Percentiles rank a stretch among this genome's conserved stretches.
These are phyloP conservation scores for Drosophila incognita DNA, from an alignment of 2,888 invertebrate genomes.

Conservation along the genomic window DNA sequence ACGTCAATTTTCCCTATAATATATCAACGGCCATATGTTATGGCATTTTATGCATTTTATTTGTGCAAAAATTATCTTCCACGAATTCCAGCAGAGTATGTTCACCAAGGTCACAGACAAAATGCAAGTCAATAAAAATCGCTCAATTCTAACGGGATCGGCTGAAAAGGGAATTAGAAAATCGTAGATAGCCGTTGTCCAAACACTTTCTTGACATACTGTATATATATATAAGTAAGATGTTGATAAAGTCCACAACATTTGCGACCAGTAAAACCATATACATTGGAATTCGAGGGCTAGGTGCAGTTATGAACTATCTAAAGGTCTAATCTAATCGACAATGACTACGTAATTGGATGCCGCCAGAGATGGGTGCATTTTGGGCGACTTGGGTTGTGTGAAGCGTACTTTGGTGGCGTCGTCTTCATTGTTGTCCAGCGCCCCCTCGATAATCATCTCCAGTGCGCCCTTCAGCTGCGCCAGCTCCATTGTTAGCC, in stretches of 20 bases:
- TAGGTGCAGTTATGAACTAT: not conserved
- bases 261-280: too few species aligned
- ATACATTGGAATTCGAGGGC: not conserved
- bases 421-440: constrained; percentile 85
- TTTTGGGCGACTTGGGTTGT: constrained; percentile 36
- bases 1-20: too few species aligned
- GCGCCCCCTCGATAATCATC: constrained; percentile 87
- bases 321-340: constrained; percentile 36
- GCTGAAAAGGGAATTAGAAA: too few species aligned
- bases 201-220: not conserved
- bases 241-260: not conserved
- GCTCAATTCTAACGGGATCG: not conserved
- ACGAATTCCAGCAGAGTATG: not conserved
- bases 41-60: too few species aligned
- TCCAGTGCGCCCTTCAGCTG: constrained; percentile 90
- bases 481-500: constrained; percentile 88
- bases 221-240: constrained; percentile 1
- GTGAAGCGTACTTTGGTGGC: constrained; percentile 44
- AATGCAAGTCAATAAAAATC: not conserved
- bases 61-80: not conserved
- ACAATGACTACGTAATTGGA: constrained; percentile 71
- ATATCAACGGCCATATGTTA: too few species aligned
- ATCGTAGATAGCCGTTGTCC: too few species aligned
- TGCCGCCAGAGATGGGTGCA: constrained; percentile 80
- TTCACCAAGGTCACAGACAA: not conserved